phyloP scores from a whole-genome alignment of 2,113 vertebrate species.

The Riparia riparia region DNA sequence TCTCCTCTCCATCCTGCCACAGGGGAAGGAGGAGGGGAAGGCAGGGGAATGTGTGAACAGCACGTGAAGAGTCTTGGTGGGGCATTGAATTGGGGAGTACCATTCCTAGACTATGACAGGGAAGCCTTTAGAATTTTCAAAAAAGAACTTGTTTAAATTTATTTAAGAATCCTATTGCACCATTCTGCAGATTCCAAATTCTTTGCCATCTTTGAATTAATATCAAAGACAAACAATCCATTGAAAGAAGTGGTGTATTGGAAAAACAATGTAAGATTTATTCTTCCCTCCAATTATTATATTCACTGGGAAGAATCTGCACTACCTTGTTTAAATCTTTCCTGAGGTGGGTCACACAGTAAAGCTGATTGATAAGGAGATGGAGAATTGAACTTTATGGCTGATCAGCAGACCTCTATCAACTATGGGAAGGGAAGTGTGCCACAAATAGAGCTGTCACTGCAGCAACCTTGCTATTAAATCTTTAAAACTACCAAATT shows the following conservation, averaged over 20 bases:
- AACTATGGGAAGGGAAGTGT: not conserved
- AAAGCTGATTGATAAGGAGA: constrained; percentile 49
- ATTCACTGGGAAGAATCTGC: not conserved
- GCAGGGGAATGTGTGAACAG: not conserved
- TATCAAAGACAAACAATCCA: not conserved
- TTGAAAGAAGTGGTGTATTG: not conserved
- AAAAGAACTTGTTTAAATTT: not conserved
- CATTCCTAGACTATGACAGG: no score
- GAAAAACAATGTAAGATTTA: not conserved
- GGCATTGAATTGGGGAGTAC: not conserved
- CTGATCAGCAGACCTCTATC: constrained; percentile 47
- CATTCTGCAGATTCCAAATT: not conserved
- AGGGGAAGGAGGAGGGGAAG: not conserved
- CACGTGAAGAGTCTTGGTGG: rapidly evolving
- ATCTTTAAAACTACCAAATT: constrained; percentile 61
- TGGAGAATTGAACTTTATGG: not conserved
- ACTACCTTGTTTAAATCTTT: constrained; percentile 37
- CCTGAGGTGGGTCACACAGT: not conserved
- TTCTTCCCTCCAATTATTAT: not conserved
- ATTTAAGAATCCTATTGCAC: not conserved
- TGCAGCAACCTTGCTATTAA: not conserved
- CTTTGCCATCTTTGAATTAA: not conserved
- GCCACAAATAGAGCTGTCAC: constrained; percentile 47
- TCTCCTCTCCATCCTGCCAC: not conserved
- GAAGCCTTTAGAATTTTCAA: not conserved